Conservation (phyloP, 37 sponge, comb jelly and placozoan species). For the Theonella swinhoei region DNA sequence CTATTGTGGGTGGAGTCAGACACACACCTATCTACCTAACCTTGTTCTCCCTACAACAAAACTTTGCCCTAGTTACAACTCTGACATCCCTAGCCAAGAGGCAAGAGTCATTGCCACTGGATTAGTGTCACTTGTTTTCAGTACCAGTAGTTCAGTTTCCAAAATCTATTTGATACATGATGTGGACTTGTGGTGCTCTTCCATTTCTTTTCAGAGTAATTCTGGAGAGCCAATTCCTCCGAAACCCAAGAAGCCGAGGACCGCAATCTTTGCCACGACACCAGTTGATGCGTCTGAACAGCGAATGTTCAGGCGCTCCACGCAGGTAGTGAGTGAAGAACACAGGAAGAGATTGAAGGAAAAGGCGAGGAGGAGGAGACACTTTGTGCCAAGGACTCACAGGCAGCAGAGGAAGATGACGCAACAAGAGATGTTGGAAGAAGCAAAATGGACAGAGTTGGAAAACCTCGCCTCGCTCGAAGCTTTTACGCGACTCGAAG, state of each 20-base stretch:
- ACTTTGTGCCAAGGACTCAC: neutral
- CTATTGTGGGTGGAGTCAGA: too few species aligned
- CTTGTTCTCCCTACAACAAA: too few species aligned
- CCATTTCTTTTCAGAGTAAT: neutral
- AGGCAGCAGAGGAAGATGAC: slow-evolving; percentile 48
- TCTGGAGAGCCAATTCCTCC: too few species aligned
- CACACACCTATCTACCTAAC: too few species aligned
- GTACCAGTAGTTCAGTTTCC: too few species aligned
- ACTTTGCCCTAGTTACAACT: too few species aligned
- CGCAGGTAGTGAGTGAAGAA: slow-evolving; percentile 46
- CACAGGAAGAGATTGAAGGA: slow-evolving; percentile 32
- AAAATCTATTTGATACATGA: too few species aligned
- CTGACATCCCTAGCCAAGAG: too few species aligned
- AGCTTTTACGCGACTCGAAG: slow-evolving; percentile 84
- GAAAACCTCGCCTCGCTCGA: slow-evolving; percentile 91
- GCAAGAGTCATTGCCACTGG: too few species aligned
- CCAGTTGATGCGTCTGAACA: neutral
- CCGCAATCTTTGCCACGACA: neutral
- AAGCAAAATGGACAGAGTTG: slow-evolving; percentile 90
- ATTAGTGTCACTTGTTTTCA: too few species aligned
- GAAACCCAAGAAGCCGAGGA: slow-evolving; percentile 5
- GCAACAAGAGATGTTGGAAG: slow-evolving; percentile 92
- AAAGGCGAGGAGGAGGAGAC: slow-evolving; percentile 56
- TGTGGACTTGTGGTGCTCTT: too few species aligned
- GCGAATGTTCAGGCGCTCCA: slow-evolving; percentile 65